A percentile compares a stretch with the other conserved stretches of the same genome.
Conservation (phyloP, 2,113 vertebrate genomes). For the Neopipo cinnamomea region DNA sequence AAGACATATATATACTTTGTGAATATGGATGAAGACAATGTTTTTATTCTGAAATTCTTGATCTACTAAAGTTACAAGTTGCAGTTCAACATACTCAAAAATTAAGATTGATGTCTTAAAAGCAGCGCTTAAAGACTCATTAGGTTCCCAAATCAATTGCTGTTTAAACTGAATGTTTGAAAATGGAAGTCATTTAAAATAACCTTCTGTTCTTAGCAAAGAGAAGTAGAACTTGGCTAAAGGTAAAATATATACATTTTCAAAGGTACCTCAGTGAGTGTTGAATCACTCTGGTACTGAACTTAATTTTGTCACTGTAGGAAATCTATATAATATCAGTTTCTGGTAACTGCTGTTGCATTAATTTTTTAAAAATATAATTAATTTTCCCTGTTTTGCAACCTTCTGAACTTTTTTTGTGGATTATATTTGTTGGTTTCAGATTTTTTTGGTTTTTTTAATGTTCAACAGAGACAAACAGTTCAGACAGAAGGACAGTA, state of each 20-base stretch:
- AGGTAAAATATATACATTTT: not conserved
- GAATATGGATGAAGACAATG: not conserved
- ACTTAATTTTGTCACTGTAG: not conserved
- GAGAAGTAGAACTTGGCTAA: not conserved
- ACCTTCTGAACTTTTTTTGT: not conserved
- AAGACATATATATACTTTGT: not conserved
- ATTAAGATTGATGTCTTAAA: not conserved
- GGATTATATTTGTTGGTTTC: not conserved
- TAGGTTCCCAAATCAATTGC: not conserved
- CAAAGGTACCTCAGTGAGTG: not conserved
- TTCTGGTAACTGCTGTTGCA: not conserved
- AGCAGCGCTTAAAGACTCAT: not conserved
- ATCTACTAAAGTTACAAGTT: not conserved
- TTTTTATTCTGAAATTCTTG: not conserved
- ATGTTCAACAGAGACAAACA: not conserved
- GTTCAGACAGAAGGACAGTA: not conserved
- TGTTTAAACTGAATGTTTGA: not conserved
- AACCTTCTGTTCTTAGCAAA: not conserved
- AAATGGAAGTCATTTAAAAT: not conserved
- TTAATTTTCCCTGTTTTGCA: not conserved
- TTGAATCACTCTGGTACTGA: not conserved
- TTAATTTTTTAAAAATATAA: not conserved
- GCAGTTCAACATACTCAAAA: not conserved
- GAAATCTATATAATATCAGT: not conserved
- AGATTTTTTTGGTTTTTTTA: accelerated